Evolutionary conservation across 2,797 vertebrate species (phyloP).

Genomic region (Alectoris magna): DNA sequence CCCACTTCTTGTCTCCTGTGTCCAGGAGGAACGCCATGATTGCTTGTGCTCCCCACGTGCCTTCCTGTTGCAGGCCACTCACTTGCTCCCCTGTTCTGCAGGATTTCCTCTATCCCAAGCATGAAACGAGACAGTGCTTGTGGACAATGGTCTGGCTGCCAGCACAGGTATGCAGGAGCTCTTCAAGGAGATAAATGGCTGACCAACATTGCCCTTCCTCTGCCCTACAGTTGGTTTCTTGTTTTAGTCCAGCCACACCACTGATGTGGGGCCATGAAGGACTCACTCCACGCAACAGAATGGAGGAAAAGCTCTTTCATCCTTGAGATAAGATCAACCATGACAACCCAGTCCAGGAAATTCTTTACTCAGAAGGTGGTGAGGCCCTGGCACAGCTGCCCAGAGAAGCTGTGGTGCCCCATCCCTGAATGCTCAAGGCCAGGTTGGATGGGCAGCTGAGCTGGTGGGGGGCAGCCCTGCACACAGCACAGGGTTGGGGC

Average conservation of each 20-base stretch:
- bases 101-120: not conserved
- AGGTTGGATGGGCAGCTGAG: no score
- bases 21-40: not conserved
- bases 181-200: not conserved
- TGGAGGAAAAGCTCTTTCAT: not conserved
- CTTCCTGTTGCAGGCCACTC: not conserved
- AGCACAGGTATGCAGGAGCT: not conserved
- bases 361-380: no score
- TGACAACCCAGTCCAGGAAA: not conserved
- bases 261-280: not conserved
- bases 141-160: not conserved
- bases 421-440: no score
- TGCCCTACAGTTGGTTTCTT: not conserved
- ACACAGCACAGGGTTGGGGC: no score
- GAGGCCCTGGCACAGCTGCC: no score
- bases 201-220: not conserved
- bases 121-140: no score
- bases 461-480: no score
- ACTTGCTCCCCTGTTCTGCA: not conserved
- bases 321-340: not conserved
- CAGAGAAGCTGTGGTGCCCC: no score
- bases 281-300: not conserved
- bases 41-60: not conserved
- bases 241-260: not conserved
- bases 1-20: fast-evolving